A percentile compares a stretch with the other conserved stretches of the same genome.
Evolutionary conservation across 2,113 vertebrate genomes (phyloP).

Genomic region (Erythrocebus patas): DNA sequence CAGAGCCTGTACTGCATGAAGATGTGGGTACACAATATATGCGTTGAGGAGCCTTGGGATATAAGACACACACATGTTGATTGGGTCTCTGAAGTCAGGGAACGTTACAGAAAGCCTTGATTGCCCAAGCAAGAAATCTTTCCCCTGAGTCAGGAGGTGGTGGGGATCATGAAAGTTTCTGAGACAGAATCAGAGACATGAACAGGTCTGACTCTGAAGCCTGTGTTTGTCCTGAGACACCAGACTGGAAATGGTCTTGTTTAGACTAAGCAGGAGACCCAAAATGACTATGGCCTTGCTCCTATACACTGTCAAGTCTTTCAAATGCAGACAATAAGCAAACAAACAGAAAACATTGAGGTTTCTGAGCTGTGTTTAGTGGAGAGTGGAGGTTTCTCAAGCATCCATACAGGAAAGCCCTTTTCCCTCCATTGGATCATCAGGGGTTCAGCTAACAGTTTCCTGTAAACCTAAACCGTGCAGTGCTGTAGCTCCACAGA

Average conservation of each 20-base stretch:
- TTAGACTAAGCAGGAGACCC: no score
- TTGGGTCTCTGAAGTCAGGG: not conserved
- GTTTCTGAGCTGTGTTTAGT: not conserved
- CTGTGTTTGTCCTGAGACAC: not conserved
- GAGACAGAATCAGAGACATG: not conserved
- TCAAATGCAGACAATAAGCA: not conserved
- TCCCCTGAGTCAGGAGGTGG: not conserved
- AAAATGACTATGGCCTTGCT: not conserved
- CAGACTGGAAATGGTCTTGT: not conserved
- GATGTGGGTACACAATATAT: rapidly evolving
- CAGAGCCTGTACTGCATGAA: not conserved
- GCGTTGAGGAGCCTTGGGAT: not conserved
- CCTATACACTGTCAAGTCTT: no score
- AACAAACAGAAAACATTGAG: not conserved
- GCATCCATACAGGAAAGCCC: not conserved
- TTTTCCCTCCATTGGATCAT: not conserved
- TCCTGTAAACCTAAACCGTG: not conserved
- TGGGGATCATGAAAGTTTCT: not conserved
- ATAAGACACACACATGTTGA: rapidly evolving
- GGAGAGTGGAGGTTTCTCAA: not conserved
- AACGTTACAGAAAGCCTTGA: not conserved
- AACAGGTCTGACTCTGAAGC: not conserved
- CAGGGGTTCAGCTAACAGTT: not conserved
- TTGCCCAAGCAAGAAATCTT: not conserved
- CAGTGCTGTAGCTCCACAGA: no score